A percentile compares a stretch with the other conserved stretches of the same genome.
Evolutionary conservation across 2,888 invertebrate genomes (phyloP).

Genomic region (Deilephila elpenor): DNA sequence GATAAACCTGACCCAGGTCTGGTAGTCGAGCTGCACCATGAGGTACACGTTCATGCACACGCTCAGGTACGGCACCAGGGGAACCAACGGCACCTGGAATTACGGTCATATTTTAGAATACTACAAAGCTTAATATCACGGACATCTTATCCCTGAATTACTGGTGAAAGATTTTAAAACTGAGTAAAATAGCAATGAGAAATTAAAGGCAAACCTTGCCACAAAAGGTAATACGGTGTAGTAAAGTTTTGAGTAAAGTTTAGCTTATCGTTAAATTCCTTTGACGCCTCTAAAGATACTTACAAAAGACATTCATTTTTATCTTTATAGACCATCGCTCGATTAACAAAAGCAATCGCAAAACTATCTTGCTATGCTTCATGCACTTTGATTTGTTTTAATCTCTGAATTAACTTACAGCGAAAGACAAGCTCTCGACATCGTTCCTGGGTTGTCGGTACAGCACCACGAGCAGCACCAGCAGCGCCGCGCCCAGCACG

Average conservation of each 20-base stretch:
- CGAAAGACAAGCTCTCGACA: slow-evolving; percentile 86
- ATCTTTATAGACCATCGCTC: too few relatives aligned
- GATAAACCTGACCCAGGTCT: slow-evolving; percentile 95
- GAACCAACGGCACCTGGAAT: slow-evolving; percentile 92
- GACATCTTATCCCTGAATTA: not conserved
- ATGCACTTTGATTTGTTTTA: too few relatives aligned
- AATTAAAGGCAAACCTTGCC: too few relatives aligned
- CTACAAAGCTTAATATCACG: not conserved
- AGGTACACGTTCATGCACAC: slow-evolving; percentile 95
- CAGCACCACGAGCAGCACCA: slow-evolving; percentile 85
- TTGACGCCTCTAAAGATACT: too few relatives aligned
- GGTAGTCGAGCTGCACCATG: slow-evolving; percentile 93
- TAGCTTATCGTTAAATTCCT: too few relatives aligned
- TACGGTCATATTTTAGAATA: not conserved
- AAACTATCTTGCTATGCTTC: too few relatives aligned
- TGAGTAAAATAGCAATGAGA: too few relatives aligned
- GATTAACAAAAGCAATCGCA: too few relatives aligned
- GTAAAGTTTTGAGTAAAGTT: too few relatives aligned
- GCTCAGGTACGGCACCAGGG: slow-evolving; percentile 92
- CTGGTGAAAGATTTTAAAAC: too few relatives aligned
- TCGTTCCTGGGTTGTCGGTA: slow-evolving; percentile 88
- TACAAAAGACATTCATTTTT: too few relatives aligned
- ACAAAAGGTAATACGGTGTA: too few relatives aligned
- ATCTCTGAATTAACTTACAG: not conserved
- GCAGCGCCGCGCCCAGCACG: slow-evolving; percentile 78